Evolutionary conservation across 2,113 vertebrate species (phyloP), one percentile per base, ranked within the genome.

Genomic region (Scopus umbretta): DNA sequence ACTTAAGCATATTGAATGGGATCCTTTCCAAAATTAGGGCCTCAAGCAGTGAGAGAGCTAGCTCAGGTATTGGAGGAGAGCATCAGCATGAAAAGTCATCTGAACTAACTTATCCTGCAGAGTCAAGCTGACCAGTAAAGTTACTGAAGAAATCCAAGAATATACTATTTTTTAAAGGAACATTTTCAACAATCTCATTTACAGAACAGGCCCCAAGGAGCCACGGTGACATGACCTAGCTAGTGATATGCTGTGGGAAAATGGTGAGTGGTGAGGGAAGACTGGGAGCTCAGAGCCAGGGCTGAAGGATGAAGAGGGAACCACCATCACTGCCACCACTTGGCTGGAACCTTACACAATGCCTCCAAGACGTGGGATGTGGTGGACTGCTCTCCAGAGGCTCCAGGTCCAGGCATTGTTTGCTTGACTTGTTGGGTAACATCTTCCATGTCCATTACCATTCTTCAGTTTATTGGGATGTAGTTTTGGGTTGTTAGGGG

Each of bases 191-290:
- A 5, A 27, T 32, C 22, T 66, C 10, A 36, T 53, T 84, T 82
- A 71, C 38, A 78, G 32, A 16, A 56, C 21, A 66, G 40, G 10
- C 10, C 27, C 17, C 58, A 80, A 4, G 38, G 36, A 78, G 11
- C 16, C 0, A 0, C 13, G 53, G 21, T 34, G 50, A 11, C 6
- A n/a, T 22, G 30, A 68, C 9, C 0, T 0, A 66, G 16, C 4
- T 65, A 27, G 8, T 47, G 63, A 52, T 25, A 15, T 7, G 12
- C 4, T 49, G 6, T 27, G 23, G 26, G 32, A 67, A 78, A 73
- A 70, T 17, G 9, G 11, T 25, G 10, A 67, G 30, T 55, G 16
- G 6, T 58, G n/a, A 49, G 45, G 10, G 30, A 53, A 53, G 55
- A 58, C 11, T 27, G 20, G 21, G 13, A 70, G 15, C 8, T 61